Percentiles rank a stretch among this genome's conserved stretches.
phyloP scores from a whole-genome alignment of 2,888 invertebrate genomes.

The Eupithecia inturbata region DNA sequence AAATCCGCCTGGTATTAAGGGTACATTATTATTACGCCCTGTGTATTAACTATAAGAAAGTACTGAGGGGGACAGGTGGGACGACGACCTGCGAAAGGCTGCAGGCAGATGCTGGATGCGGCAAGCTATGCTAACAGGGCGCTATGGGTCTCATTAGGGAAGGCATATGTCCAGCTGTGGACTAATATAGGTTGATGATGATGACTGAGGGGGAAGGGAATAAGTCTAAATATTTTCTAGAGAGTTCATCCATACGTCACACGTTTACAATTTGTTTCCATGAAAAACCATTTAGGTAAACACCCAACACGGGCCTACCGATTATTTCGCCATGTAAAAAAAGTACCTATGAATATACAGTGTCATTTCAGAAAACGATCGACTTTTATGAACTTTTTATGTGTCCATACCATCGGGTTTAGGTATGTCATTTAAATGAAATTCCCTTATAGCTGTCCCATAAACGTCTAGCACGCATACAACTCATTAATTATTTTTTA shows the following conservation, averaged over 20 bases:
- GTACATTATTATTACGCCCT: too few relatives aligned
- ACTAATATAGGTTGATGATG: too few relatives aligned
- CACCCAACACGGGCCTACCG: not conserved
- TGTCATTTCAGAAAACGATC: constrained; percentile 18
- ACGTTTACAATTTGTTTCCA: not conserved
- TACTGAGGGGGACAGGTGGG: too few relatives aligned
- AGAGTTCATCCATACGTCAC: not conserved
- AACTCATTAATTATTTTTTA: constrained; percentile 16
- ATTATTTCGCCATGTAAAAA: constrained; percentile 5
- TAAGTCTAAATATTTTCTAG: not conserved
- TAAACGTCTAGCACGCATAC: constrained; percentile 26
- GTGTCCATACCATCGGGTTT: constrained; percentile 20
- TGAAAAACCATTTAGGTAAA: not conserved
- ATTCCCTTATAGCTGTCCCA: constrained; percentile 16
- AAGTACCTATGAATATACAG: not conserved
- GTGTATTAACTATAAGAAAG: too few relatives aligned
- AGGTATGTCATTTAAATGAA: constrained; percentile 21
- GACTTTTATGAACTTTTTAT: constrained; percentile 30
- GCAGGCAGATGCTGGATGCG: too few relatives aligned
- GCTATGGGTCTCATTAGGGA: too few relatives aligned
- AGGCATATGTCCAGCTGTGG: too few relatives aligned
- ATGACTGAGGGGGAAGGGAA: too few relatives aligned
- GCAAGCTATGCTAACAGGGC: too few relatives aligned
- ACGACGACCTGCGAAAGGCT: too few relatives aligned
- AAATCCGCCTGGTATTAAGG: too few relatives aligned